Base-by-base conservation (phyloP, 1,140 invertebrate genomes). In the Apis cerana region DNA sequence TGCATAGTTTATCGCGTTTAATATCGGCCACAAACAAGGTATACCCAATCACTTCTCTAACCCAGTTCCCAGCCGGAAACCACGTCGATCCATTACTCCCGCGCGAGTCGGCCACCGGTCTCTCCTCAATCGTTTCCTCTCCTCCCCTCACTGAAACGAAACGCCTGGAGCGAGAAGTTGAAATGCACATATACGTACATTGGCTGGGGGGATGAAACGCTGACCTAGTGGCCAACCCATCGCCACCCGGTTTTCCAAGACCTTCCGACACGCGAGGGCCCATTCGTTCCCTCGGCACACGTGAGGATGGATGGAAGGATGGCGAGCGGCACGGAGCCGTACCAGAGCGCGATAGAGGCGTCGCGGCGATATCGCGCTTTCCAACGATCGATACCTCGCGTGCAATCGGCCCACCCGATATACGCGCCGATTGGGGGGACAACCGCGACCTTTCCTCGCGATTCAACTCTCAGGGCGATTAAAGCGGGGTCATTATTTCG, bases 151-250 rank as follows among this genome's bases (percentile, higher is more conserved):
- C 33, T 43, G 0, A 43, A 43, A 43, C 33, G 33, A 43, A 43
- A 43, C 33, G 33, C 33, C 33, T 5, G 4, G 33, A 43, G 33
- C 5, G 33, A 43, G 33, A 43, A 43, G 33, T 43, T 43, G 33
- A 43, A 43, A 43, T 43, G 7, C 3, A 33, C 2, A 43, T 7
- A 43, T 43, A 43, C 33, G 71, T 85, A 83, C 74, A 69, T 33
- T 71, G 76, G 76, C 72, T 54, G 84, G 61, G 43, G n/a, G 80
- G 72, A 61, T 70, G 64, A 81, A 86, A 84, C 72, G 71, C 74
- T 82, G 85, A 87, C 85, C 85, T 76, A 87, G 80, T 85, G 76
- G 54, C 78, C 84, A 79, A 78, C 84, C 85, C 84, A 87, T 85
- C 85, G 71, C 15, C 54, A 15, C 10, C 17, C n/a, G 78, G 33